A percentile compares a stretch with the other conserved stretches of the same genome.
Conservation (phyloP, 2,797 vertebrate species). For the Kryptopterus vitreolus region DNA sequence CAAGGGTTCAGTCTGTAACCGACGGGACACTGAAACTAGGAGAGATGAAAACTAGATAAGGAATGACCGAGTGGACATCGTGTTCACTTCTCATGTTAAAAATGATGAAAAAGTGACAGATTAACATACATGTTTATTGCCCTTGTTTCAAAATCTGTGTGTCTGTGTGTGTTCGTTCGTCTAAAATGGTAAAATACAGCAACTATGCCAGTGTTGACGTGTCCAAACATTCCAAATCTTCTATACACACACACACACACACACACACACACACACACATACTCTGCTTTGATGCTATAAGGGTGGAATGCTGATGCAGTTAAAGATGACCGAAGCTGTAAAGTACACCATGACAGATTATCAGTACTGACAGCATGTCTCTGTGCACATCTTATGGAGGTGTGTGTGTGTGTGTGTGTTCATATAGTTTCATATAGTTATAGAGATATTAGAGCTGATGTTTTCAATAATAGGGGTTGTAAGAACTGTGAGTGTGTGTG, state of each 20-base stretch:
- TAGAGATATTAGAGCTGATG: no score
- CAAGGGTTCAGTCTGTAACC: no score
- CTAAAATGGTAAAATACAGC: background rate
- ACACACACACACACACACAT: slow-evolving; percentile 36
- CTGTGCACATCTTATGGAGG: background rate
- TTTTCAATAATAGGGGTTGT: no score
- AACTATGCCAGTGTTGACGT: slow-evolving; percentile 6
- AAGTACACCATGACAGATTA: background rate
- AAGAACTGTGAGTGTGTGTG: no score
- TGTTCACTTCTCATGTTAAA: background rate
- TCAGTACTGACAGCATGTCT: background rate
- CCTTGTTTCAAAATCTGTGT: background rate
- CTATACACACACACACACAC: background rate
- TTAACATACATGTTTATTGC: background rate
- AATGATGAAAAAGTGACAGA: background rate
- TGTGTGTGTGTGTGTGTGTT: background rate
- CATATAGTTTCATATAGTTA: no score
- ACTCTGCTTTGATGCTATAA: slow-evolving; percentile 47
- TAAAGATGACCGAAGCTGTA: slow-evolving; percentile 7
- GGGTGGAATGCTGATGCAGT: slow-evolving; percentile 27
- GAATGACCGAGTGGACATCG: background rate
- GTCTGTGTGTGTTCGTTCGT: background rate
- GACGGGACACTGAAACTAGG: no score
- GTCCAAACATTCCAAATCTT: slow-evolving; percentile 22
- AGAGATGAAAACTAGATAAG: background rate